A percentile compares a stretch with the other conserved stretches of the same genome.
These are phyloP conservation scores for Eupeodes luniger DNA, from an alignment of 2,888 invertebrate species.

Conservation along the genomic window DNA sequence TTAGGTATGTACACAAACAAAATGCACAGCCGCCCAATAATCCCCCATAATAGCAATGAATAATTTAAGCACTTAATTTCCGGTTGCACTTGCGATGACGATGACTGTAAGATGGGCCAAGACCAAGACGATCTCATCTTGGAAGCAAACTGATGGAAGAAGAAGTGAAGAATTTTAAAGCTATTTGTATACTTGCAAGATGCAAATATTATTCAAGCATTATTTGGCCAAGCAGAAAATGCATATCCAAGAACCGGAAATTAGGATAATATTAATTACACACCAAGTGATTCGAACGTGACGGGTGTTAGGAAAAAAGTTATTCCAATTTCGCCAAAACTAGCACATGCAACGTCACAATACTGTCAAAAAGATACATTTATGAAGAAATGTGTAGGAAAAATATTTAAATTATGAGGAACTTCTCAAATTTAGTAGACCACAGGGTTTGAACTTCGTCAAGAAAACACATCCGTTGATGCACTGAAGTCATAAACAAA, in stretches of 20 bases:
- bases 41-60: slow-evolving; percentile 56
- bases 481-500: background rate
- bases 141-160: background rate
- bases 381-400: background rate
- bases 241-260: slow-evolving; percentile 20
- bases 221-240: slow-evolving; percentile 28
- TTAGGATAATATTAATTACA: background rate
- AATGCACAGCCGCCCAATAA: background rate
- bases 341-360: too few relatives aligned
- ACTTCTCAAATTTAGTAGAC: background rate
- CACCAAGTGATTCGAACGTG: background rate
- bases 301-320: background rate
- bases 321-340: too few relatives aligned
- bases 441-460: background rate
- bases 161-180: slow-evolving; percentile 22
- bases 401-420: background rate
- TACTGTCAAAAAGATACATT: background rate
- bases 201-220: slow-evolving; percentile 18
- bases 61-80: slow-evolving; percentile 68
- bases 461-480: background rate
- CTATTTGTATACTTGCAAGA: background rate
- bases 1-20: background rate
- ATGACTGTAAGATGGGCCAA: slow-evolving; percentile 24
- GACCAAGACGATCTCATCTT: background rate
- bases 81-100: slow-evolving; percentile 55